phyloP scores from a whole-genome alignment of 2,113 vertebrate species.

The Meriones unguiculatus region DNA sequence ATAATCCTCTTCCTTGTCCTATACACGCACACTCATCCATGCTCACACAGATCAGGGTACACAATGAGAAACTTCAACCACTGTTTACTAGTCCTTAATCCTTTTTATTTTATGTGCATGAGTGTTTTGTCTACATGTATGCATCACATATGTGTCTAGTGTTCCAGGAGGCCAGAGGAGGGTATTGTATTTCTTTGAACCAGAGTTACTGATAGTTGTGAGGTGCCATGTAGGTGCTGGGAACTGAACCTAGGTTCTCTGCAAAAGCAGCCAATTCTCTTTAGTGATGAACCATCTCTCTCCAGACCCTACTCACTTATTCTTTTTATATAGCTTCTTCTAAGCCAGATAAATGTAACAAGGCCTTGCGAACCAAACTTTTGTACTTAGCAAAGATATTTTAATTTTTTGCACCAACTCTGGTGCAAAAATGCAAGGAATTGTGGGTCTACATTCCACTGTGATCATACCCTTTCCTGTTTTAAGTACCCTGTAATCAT shows the following conservation, averaged over 20 bases:
- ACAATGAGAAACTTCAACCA: slow-evolving; percentile 39
- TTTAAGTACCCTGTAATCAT: slow-evolving; percentile 59
- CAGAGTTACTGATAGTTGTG: not conserved
- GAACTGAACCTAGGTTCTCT: not conserved
- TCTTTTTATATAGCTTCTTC: slow-evolving; percentile 37
- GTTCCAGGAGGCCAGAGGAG: not conserved
- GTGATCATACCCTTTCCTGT: slow-evolving; percentile 48
- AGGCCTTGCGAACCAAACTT: slow-evolving; percentile 27
- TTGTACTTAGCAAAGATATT: slow-evolving; percentile 40
- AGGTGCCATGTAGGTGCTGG: not conserved
- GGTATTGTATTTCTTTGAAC: not conserved
- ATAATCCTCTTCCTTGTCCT: slow-evolving; percentile 31
- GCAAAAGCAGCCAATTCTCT: not conserved
- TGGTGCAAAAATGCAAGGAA: slow-evolving; percentile 51
- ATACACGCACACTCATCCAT: slow-evolving; percentile 48
- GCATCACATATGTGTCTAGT: not conserved
- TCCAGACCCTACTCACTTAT: not conserved
- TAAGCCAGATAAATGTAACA: not conserved
- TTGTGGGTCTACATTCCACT: slow-evolving; percentile 43
- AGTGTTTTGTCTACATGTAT: not conserved
- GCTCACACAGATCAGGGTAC: slow-evolving; percentile 43
- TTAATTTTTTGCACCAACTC: slow-evolving; percentile 44
- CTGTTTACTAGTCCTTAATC: slow-evolving; percentile 10
- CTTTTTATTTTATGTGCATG: not conserved
- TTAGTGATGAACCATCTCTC: not conserved